A percentile compares a stretch with the other conserved stretches of the same genome.
These are phyloP conservation scores for Ectropis grisescens DNA, from an alignment of 1,140 invertebrate genomes.

Conservation along the genomic window DNA sequence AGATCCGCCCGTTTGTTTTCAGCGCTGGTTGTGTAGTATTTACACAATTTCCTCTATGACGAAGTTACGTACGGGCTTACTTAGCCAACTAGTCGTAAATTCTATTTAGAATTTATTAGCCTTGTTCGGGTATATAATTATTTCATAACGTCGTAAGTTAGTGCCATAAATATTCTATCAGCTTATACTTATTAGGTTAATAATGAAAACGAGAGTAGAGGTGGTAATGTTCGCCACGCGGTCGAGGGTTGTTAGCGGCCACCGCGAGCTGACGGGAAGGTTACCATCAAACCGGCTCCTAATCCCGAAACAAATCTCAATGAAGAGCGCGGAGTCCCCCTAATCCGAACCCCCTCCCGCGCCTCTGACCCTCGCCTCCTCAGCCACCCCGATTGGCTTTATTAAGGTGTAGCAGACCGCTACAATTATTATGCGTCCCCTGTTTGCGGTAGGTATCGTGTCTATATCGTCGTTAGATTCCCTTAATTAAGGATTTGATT, in stretches of 20 bases:
- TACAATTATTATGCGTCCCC: conserved; percentile 68
- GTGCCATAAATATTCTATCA: conserved; percentile 19
- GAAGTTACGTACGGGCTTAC: too few species aligned
- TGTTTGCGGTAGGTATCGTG: conserved; percentile 60
- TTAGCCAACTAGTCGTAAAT: too few species aligned
- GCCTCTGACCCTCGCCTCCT: conserved; percentile 13
- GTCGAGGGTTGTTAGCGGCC: conserved; percentile 7
- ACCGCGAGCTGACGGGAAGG: conserved; percentile 19
- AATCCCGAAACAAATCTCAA: conserved; percentile 68
- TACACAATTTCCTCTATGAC: too few species aligned
- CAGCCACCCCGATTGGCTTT: conserved; percentile 56
- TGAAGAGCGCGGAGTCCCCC: conserved; percentile 53
- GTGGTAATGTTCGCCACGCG: conserved; percentile 13
- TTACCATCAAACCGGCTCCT: conserved; percentile 47
- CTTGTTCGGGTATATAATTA: too few species aligned
- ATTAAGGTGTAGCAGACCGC: conserved; percentile 67
- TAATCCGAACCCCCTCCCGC: conserved; percentile 34
- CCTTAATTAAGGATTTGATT: conserved; percentile 64
- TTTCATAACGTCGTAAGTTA: too few species aligned
- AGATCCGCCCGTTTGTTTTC: too few species aligned
- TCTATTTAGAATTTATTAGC: too few species aligned
- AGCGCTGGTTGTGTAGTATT: too few species aligned
- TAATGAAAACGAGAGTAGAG: conserved; percentile 10
- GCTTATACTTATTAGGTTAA: conserved; percentile 10
- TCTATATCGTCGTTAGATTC: conserved; percentile 51